phyloP scores from a whole-genome alignment of 2,888 invertebrate species.

The Ormyrus rosae region DNA sequence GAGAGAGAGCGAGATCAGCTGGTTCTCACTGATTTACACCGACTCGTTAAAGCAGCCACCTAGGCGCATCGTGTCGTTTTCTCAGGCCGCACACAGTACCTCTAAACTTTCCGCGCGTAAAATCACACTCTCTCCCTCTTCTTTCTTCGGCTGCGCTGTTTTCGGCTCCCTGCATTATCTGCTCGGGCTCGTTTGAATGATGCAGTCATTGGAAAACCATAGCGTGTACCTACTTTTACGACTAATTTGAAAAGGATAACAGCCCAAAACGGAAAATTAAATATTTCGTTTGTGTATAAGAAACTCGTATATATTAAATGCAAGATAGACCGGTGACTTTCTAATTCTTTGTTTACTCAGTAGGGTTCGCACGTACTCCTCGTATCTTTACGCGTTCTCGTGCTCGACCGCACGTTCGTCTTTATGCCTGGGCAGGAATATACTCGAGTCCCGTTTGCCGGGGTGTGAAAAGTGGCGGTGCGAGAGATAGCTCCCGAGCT shows the following conservation, averaged over 20 bases:
- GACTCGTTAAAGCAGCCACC: slow-evolving; percentile 58
- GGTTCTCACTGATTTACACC: slow-evolving; percentile 61
- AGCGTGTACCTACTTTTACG: no score
- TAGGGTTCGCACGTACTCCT: no score
- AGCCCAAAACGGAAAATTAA: no score
- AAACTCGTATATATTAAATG: no score
- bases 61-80: slow-evolving; percentile 49
- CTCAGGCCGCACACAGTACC: slow-evolving; percentile 52
- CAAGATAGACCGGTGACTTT: no score
- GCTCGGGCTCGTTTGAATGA: no score
- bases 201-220: no score
- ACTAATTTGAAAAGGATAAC: no score
- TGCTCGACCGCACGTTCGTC: background rate
- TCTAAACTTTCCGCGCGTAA: slow-evolving; percentile 41
- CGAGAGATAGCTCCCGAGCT: background rate
- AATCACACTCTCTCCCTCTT: slow-evolving; percentile 26
- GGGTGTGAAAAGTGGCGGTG: background rate
- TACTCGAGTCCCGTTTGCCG: background rate
- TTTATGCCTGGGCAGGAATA: background rate
- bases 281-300: no score
- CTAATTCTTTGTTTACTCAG: no score
- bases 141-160: background rate
- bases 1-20: slow-evolving; percentile 52
- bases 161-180: background rate
- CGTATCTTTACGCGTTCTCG: no score